These are phyloP conservation scores for Acropternis orthonyx DNA, from an alignment of 2,797 vertebrate genomes.

Conservation along the genomic window DNA sequence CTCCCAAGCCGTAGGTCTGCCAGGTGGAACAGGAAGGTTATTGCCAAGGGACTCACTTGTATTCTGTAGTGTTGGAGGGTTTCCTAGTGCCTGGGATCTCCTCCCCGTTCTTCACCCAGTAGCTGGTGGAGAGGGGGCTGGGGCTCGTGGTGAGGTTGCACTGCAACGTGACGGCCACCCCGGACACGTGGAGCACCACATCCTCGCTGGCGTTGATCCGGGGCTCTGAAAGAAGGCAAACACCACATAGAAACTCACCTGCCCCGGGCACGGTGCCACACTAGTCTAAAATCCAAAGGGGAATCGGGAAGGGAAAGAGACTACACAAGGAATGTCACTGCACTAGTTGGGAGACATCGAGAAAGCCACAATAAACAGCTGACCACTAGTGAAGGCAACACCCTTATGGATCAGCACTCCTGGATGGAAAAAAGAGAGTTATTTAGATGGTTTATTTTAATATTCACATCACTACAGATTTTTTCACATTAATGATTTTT, in stretches of 20 bases:
- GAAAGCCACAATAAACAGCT: conserved; percentile 35
- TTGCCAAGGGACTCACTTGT: conserved; percentile 78
- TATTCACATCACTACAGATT: not conserved
- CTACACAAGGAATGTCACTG: conserved; percentile 69
- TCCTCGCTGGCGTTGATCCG: conserved; percentile 91
- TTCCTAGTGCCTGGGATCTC: conserved; percentile 86
- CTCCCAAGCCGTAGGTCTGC: not conserved
- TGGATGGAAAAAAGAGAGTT: not conserved
- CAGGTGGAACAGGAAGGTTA: not conserved
- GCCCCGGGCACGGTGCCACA: not conserved
- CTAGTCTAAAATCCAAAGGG: conserved; percentile 49
- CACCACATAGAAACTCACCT: conserved; percentile 30
- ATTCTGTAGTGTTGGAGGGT: conserved; percentile 75
- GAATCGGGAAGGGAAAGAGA: conserved; percentile 24
- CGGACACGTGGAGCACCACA: conserved; percentile 75
- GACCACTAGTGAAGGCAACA: conserved; percentile 58
- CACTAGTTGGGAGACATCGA: conserved; percentile 62
- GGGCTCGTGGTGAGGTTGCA: conserved; percentile 92
- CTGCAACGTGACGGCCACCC: conserved; percentile 78
- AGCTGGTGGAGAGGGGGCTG: conserved; percentile 81
- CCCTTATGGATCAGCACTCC: conserved; percentile 40
- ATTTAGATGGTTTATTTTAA: not conserved
- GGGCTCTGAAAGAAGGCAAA: conserved; percentile 88
- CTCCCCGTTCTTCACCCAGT: conserved; percentile 93
- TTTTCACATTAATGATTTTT: not conserved